phyloP scores from a whole-genome alignment of 1,140 invertebrate species.

The Capitella teleta region DNA sequence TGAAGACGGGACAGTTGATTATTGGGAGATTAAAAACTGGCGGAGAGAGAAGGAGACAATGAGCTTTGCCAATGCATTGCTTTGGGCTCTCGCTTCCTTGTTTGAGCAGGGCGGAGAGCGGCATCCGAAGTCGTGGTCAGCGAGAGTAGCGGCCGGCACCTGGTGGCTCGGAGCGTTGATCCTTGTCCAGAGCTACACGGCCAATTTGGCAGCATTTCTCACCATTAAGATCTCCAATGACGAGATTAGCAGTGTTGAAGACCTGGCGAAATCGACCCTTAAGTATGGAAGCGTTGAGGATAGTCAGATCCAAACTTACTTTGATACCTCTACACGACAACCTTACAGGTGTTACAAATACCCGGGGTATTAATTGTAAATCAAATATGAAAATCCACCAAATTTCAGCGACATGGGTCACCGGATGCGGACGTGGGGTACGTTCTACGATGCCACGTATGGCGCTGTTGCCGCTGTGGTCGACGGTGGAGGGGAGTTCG shows the following conservation, averaged over 20 bases:
- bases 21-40: background rate
- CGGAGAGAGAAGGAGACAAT: background rate
- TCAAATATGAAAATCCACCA: background rate
- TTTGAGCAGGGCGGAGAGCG: background rate
- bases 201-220: constrained; percentile 86
- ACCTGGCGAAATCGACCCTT: constrained; percentile 88
- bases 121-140: background rate
- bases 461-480: background rate
- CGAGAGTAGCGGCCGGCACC: background rate
- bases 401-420: background rate
- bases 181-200: constrained; percentile 79
- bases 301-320: background rate
- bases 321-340: background rate
- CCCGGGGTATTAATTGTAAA: background rate
- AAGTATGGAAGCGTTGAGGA: background rate
- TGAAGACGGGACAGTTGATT: background rate
- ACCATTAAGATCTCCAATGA: constrained; percentile 88
- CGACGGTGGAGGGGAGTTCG: background rate
- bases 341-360: background rate
- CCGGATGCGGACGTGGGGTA: background rate
- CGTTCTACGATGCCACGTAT: background rate
- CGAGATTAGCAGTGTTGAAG: constrained; percentile 69
- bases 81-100: background rate
- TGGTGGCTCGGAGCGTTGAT: constrained; percentile 99
- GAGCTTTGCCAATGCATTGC: background rate